Percentiles rank a stretch among this genome's conserved stretches.
Conservation (phyloP, 2,888 invertebrate genomes). For the Antitype chi region DNA sequence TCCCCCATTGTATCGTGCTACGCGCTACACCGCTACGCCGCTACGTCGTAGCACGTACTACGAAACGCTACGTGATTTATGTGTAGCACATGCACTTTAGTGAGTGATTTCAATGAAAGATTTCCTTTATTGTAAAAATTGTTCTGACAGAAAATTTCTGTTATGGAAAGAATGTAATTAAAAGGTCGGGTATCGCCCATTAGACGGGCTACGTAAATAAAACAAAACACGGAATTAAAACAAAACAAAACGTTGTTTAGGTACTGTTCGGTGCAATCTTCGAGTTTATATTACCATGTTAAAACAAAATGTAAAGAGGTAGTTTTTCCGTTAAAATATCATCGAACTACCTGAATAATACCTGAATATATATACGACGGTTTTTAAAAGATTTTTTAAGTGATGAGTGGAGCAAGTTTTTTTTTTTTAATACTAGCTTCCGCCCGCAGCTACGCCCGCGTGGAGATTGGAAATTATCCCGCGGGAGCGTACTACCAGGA, state of each 20-base stretch:
- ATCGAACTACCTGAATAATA: not conserved
- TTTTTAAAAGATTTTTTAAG: not conserved
- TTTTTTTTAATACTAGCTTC: too few species aligned
- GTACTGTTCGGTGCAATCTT: not conserved
- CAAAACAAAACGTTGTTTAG: slow-evolving; percentile 39
- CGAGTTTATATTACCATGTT: not conserved
- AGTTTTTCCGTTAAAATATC: not conserved
- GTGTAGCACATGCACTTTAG: slow-evolving; percentile 44
- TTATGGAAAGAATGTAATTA: slow-evolving; percentile 34
- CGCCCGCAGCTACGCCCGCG: too few species aligned
- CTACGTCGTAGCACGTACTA: slow-evolving; percentile 72
- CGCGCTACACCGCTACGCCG: slow-evolving; percentile 59
- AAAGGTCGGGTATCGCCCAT: slow-evolving; percentile 33
- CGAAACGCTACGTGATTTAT: slow-evolving; percentile 63
- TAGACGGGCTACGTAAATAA: slow-evolving; percentile 13
- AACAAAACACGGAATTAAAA: slow-evolving; percentile 29
- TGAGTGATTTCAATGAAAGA: slow-evolving; percentile 35
- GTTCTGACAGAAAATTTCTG: slow-evolving; percentile 31
- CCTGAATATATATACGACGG: too few species aligned
- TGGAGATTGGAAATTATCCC: too few species aligned
- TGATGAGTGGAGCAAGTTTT: not conserved
- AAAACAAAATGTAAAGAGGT: slow-evolving; percentile 10
- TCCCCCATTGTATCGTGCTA: slow-evolving; percentile 36
- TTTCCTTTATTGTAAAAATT: slow-evolving; percentile 26
- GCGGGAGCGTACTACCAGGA: too few species aligned